Evolutionary conservation across 1,140 invertebrate genomes (phyloP).

Genomic region (Aplysia californica): DNA sequence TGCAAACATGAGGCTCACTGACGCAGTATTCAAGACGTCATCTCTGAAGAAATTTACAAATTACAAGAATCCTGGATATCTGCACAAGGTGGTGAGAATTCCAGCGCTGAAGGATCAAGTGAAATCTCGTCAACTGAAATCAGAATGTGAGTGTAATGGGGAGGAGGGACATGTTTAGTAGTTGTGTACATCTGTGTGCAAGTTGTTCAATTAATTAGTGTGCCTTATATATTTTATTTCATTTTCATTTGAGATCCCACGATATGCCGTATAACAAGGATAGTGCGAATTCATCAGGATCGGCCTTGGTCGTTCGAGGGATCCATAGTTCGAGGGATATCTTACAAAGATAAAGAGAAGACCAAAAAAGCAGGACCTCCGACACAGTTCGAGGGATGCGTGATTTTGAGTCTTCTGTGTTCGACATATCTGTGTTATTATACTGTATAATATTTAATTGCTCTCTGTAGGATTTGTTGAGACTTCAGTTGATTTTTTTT

Average conservation of each 20-base stretch:
- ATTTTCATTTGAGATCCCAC: background rate
- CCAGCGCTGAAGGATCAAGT: constrained; percentile 24
- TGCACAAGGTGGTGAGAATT: constrained; percentile 14
- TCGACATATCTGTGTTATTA: no score
- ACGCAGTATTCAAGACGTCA: background rate
- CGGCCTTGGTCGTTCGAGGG: background rate
- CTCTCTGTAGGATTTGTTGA: no score
- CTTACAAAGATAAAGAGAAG: no score
- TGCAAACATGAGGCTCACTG: constrained; percentile 24
- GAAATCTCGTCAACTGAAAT: background rate
- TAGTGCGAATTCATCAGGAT: background rate
- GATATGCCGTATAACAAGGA: background rate
- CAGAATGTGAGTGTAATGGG: background rate
- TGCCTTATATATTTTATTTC: background rate
- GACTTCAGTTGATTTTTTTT: no score
- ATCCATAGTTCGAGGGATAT: no score
- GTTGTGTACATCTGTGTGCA: background rate
- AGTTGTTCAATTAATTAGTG: background rate
- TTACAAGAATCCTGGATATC: constrained; percentile 17
- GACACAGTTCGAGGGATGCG: no score
- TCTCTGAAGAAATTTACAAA: constrained; percentile 28
- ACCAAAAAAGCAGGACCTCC: no score
- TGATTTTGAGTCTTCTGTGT: no score
- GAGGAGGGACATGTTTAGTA: background rate
- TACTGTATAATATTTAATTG: no score